A percentile compares a stretch with the other conserved stretches of the same genome.
Evolutionary conservation across 2,113 vertebrate genomes (phyloP).

Genomic region (Microcebus murinus): DNA sequence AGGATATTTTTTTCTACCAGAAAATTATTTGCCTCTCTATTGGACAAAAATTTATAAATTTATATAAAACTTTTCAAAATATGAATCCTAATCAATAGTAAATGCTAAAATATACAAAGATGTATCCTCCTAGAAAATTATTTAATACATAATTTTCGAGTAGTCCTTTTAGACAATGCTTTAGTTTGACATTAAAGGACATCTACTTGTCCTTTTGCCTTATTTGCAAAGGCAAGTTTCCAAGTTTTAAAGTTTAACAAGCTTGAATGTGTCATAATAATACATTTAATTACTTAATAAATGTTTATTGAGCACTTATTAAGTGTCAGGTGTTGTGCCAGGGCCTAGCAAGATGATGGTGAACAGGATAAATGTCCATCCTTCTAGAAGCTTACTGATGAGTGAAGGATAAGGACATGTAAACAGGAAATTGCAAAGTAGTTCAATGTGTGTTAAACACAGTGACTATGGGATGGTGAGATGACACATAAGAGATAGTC

Average conservation of each 20-base stretch:
- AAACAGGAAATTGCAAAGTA: not conserved
- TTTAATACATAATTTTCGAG: not conserved
- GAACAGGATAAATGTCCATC: not conserved
- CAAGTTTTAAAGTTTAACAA: not conserved
- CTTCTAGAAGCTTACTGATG: not conserved
- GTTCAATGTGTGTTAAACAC: not conserved
- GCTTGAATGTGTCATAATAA: not conserved
- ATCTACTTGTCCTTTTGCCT: not conserved
- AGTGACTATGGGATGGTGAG: not conserved
- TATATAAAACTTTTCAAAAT: not conserved
- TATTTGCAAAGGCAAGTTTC: not conserved
- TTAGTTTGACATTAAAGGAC: not conserved
- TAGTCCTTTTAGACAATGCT: not conserved
- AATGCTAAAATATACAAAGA: conserved; percentile 11
- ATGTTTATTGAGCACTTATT: not conserved
- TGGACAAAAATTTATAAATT: not conserved
- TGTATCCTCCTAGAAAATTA: not conserved
- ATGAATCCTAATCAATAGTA: not conserved
- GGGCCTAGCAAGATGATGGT: not conserved
- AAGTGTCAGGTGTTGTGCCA: not conserved
- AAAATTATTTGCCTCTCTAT: not conserved
- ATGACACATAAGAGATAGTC: not conserved
- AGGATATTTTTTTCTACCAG: conserved; percentile 13
- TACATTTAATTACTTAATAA: not conserved
- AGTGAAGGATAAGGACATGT: not conserved